phyloP scores from a whole-genome alignment of 2,888 invertebrate species.

The Gymnocheta viridis region DNA sequence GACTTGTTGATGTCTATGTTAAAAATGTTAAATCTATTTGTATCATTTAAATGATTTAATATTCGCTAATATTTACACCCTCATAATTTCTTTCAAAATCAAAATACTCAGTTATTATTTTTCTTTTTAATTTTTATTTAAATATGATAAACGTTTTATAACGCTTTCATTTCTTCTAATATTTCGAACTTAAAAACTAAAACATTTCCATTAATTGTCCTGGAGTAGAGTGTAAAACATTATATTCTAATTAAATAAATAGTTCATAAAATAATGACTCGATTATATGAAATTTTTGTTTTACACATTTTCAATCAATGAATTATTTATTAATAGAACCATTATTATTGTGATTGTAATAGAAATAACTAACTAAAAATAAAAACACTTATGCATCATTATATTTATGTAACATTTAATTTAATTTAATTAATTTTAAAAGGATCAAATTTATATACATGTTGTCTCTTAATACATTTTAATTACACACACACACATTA shows the following conservation, averaged over 20 bases:
- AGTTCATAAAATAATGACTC: conserved; percentile 53
- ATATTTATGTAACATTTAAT: conserved; percentile 43
- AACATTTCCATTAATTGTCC: conserved; percentile 42
- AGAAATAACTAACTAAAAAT: conserved; percentile 39
- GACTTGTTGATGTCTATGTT: too few species aligned
- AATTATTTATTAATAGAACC: conserved; percentile 9
- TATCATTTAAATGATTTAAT: too few species aligned
- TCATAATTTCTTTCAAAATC: too few species aligned
- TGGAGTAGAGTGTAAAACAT: conserved; percentile 39
- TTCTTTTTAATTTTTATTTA: conserved; percentile 57
- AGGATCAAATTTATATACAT: conserved; percentile 23
- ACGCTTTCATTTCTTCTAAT: conserved; percentile 37
- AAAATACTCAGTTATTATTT: too few species aligned
- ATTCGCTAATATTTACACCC: too few species aligned
- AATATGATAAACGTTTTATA: conserved; percentile 36
- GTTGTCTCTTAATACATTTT: not conserved
- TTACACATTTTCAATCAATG: not conserved
- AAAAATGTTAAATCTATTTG: too few species aligned
- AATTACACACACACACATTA: not conserved
- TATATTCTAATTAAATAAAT: conserved; percentile 19
- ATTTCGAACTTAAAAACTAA: conserved; percentile 47
- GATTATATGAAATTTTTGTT: conserved; percentile 20
- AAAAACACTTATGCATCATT: conserved; percentile 37
- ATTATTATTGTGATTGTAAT: conserved; percentile 17
- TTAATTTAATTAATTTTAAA: conserved; percentile 31